A percentile compares a stretch with the other conserved stretches of the same genome.
These are phyloP conservation scores for Pachyrhynchus sulphureomaculatus DNA, from an alignment of 1,140 invertebrate species.

Conservation along the genomic window DNA sequence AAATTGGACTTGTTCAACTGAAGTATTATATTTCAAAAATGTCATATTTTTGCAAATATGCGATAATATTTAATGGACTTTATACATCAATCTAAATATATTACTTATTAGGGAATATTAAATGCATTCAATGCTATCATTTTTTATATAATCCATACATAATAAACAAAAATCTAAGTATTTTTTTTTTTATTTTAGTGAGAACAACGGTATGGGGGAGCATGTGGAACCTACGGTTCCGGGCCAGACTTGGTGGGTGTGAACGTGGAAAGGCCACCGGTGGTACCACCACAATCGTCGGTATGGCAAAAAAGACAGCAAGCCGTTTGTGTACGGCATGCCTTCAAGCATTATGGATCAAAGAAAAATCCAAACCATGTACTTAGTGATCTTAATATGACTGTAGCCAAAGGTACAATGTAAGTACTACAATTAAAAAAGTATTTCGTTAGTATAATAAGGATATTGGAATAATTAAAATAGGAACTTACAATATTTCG, in stretches of 20 bases:
- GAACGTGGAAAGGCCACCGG: constrained; percentile 43
- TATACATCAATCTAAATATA: too few relatives aligned
- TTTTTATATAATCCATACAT: too few relatives aligned
- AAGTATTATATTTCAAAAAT: too few relatives aligned
- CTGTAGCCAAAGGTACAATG: constrained; percentile 88
- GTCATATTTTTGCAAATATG: too few relatives aligned
- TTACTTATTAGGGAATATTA: too few relatives aligned
- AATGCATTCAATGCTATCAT: too few relatives aligned
- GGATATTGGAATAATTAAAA: too few relatives aligned
- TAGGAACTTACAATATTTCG: too few relatives aligned
- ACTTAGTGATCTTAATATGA: constrained; percentile 85
- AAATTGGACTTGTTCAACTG: too few relatives aligned
- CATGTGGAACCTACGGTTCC: constrained; percentile 43
- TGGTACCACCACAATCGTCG: constrained; percentile 66
- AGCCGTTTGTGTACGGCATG: constrained; percentile 77
- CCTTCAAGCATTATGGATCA: constrained; percentile 82
- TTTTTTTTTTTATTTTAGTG: constrained; percentile 44
- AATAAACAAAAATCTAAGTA: too few relatives aligned
- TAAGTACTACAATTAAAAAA: constrained; percentile 69
- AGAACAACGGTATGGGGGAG: constrained; percentile 45
- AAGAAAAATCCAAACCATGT: constrained; percentile 83
- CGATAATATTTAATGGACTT: too few relatives aligned
- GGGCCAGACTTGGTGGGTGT: constrained; percentile 50
- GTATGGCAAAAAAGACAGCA: constrained; percentile 71
- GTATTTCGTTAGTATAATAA: too few relatives aligned